Evolutionary conservation across 2,888 invertebrate genomes (phyloP).

Genomic region (Sabatieria punctata): DNA sequence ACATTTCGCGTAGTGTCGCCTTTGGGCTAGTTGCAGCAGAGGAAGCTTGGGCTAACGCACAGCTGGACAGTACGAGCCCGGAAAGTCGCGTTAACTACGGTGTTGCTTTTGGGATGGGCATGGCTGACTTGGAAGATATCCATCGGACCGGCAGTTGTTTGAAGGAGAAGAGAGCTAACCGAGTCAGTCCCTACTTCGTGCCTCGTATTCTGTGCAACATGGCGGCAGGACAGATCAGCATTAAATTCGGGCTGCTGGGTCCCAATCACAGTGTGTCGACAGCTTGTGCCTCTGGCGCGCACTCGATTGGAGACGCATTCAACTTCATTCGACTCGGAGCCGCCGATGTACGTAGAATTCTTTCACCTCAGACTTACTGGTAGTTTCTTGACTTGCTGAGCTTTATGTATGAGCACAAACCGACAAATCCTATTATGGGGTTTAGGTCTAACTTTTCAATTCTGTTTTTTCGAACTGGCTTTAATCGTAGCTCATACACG

Average conservation of each 20-base stretch:
- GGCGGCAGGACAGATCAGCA: constrained; percentile 60
- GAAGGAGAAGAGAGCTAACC: constrained; percentile 56
- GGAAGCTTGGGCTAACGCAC: constrained; percentile 51
- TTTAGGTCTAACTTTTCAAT: neutral
- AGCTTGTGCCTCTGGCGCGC: constrained; percentile 90
- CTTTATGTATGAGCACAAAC: neutral
- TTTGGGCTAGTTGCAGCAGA: constrained; percentile 63
- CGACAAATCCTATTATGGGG: too few relatives aligned
- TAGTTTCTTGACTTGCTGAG: constrained; percentile 15
- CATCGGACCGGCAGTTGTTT: constrained; percentile 57
- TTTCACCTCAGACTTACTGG: too few relatives aligned
- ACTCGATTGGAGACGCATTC: constrained; percentile 69
- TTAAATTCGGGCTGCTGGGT: constrained; percentile 39
- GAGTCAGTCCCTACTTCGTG: constrained; percentile 83
- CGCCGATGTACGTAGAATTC: constrained; percentile 18
- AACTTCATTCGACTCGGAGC: constrained; percentile 42
- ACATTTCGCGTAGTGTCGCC: too few relatives aligned
- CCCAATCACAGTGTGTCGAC: constrained; percentile 86
- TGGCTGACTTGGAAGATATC: constrained; percentile 74
- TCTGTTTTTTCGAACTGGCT: neutral
- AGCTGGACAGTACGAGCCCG: constrained; percentile 12
- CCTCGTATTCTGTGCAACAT: constrained; percentile 83
- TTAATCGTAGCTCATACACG: neutral
- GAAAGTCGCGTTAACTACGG: constrained; percentile 42
- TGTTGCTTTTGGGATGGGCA: constrained; percentile 83